Conservation (phyloP, 2,113 vertebrate species). For the Melanostigma gelatinosum region DNA sequence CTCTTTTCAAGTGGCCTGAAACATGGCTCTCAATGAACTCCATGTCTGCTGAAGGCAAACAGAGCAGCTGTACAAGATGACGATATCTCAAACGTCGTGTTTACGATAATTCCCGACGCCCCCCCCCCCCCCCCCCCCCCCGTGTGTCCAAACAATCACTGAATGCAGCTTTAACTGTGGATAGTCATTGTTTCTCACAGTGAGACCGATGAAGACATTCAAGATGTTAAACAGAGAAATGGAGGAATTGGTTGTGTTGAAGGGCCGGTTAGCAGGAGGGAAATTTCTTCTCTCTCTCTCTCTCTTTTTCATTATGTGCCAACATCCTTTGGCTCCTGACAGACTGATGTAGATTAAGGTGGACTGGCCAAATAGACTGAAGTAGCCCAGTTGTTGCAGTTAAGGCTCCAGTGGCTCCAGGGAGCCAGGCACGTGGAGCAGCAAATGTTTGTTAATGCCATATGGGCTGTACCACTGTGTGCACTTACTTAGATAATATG, state of each 20-base stretch:
- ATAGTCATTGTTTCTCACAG: background rate
- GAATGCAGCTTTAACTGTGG: background rate
- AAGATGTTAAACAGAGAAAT: slow-evolving; percentile 11
- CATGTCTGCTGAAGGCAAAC: background rate
- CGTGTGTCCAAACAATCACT: background rate
- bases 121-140: no score
- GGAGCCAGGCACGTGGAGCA: slow-evolving; percentile 47
- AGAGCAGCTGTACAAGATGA: background rate
- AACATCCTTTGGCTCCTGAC: slow-evolving; percentile 58
- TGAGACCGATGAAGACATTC: background rate
- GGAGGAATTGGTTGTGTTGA: slow-evolving; percentile 32
- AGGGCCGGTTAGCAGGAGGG: slow-evolving; percentile 28
- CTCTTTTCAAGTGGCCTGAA: background rate
- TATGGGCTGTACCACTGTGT: slow-evolving; percentile 23
- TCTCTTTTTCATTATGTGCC: slow-evolving; percentile 39
- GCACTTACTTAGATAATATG: slow-evolving; percentile 26
- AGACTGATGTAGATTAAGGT: slow-evolving; percentile 66
- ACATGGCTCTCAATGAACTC: background rate
- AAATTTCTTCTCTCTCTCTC: slow-evolving; percentile 20
- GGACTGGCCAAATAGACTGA: slow-evolving; percentile 68
- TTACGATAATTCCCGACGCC: background rate
- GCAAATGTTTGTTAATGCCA: slow-evolving; percentile 58
- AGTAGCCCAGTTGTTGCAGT: slow-evolving; percentile 69
- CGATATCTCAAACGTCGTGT: background rate
- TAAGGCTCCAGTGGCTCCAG: slow-evolving; percentile 49